Conservation (phyloP, 1,140 invertebrate genomes). For the Drosophila lini region DNA sequence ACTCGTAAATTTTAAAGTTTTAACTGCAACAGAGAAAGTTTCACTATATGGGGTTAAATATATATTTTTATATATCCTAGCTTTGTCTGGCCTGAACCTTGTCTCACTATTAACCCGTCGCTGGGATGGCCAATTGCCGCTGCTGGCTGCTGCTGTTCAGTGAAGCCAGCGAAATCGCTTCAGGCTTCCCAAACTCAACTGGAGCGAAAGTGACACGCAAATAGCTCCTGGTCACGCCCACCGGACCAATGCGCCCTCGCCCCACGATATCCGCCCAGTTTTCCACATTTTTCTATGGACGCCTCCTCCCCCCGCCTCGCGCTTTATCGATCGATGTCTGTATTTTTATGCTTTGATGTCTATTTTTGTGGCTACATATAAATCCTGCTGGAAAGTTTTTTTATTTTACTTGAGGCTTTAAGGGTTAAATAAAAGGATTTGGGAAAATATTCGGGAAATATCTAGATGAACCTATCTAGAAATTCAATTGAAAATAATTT, state of each 20-base stretch:
- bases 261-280: not conserved
- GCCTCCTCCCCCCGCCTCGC: conserved; percentile 1
- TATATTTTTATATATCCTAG: not conserved
- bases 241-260: conserved; percentile 2
- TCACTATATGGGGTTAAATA: not conserved
- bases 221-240: conserved; percentile 49
- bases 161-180: conserved; percentile 57
- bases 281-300: conserved; percentile 5
- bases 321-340: conserved; percentile 48
- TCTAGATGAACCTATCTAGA: too few relatives aligned
- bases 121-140: conserved; percentile 1
- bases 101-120: conserved; percentile 61
- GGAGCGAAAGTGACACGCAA: conserved; percentile 70
- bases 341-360: conserved; percentile 75
- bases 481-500: not conserved
- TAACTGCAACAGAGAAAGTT: not conserved
- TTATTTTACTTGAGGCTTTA: conserved; percentile 60
- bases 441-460: not conserved
- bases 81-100: conserved; percentile 24
- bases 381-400: conserved; percentile 26
- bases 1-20: conserved; percentile 4
- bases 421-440: not conserved
- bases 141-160: conserved; percentile 35
- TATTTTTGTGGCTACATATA: conserved; percentile 61
- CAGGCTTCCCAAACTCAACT: conserved; percentile 42